Percentiles rank a stretch among this genome's conserved stretches.
phyloP scores from a whole-genome alignment of 2,888 invertebrate genomes.

The Melipona bicolor region DNA sequence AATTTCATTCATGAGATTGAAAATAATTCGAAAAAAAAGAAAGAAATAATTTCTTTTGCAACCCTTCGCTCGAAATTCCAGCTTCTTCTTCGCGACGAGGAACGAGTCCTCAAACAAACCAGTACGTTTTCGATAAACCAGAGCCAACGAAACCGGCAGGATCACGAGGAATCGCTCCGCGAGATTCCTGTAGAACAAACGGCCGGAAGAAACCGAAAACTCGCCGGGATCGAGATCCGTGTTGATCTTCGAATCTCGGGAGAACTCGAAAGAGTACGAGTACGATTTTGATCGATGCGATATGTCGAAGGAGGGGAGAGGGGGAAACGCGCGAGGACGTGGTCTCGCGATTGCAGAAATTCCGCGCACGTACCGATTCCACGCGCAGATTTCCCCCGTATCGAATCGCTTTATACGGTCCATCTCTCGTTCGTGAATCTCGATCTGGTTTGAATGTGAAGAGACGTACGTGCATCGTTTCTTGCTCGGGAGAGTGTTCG shows the following conservation, averaged over 20 bases:
- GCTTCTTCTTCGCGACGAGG: neutral
- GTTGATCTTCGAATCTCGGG: neutral
- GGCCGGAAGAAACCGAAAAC: neutral
- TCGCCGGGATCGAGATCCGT: neutral
- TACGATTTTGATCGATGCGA: neutral
- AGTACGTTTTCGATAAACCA: neutral
- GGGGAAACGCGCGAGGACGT: neutral
- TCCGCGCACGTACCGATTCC: conserved; percentile 1
- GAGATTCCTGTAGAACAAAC: conserved; percentile 7
- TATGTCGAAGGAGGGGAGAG: too few relatives aligned
- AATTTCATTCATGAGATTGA: neutral
- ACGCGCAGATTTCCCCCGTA: neutral
- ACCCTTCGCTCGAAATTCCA: conserved; percentile 9
- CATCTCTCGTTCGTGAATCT: neutral
- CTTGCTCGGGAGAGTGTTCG: too few relatives aligned
- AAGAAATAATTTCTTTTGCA: neutral
- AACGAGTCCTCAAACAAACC: neutral
- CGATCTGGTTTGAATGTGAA: neutral
- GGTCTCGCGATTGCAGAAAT: neutral
- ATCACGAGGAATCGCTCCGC: neutral
- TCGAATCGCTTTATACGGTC: neutral
- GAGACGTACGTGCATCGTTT: neutral
- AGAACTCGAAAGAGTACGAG: neutral
- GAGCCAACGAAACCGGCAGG: neutral
- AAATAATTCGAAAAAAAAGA: neutral